These are phyloP conservation scores for Pseudomyrmex sp. DNA, from an alignment of 1,140 invertebrate genomes.

Conservation along the genomic window DNA sequence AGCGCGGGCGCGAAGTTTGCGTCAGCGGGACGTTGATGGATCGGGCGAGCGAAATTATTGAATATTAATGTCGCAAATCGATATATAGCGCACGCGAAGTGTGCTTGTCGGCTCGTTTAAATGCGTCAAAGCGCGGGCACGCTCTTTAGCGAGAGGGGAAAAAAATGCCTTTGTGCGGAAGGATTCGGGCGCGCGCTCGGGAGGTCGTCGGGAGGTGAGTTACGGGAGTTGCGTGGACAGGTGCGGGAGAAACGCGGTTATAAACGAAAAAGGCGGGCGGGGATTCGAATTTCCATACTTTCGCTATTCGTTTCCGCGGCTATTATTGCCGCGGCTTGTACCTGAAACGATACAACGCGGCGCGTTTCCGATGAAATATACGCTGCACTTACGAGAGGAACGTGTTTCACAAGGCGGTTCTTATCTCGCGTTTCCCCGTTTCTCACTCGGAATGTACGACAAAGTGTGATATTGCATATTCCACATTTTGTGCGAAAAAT, in stretches of 20 bases:
- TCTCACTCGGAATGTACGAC: conserved; percentile 18
- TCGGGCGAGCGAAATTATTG: background rate
- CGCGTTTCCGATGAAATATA: conserved; percentile 48
- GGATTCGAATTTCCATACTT: conserved; percentile 54
- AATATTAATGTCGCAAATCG: conserved; percentile 35
- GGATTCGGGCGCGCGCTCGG: background rate
- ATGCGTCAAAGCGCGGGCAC: conserved; percentile 19
- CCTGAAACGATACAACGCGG: conserved; percentile 8
- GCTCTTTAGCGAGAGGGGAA: background rate
- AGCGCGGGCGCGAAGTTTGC: background rate
- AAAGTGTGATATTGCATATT: conserved; percentile 6
- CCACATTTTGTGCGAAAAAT: conserved; percentile 4
- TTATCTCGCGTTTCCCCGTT: conserved; percentile 26
- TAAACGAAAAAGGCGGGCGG: background rate
- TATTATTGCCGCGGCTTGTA: conserved; percentile 31
- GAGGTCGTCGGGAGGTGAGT: background rate
- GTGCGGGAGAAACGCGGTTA: background rate
- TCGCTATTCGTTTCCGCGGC: conserved; percentile 39
- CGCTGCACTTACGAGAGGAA: conserved; percentile 23
- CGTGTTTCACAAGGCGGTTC: conserved; percentile 18
- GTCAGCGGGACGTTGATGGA: background rate
- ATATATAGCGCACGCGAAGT: background rate
- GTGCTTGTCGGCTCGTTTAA: conserved; percentile 5
- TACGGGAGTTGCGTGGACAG: conserved; percentile 7
- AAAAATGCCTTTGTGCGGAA: conserved; percentile 28